Evolutionary conservation across 2,888 invertebrate species (phyloP), one percentile per base, ranked within the genome.

Genomic region (Tetrapedia diversipes): DNA sequence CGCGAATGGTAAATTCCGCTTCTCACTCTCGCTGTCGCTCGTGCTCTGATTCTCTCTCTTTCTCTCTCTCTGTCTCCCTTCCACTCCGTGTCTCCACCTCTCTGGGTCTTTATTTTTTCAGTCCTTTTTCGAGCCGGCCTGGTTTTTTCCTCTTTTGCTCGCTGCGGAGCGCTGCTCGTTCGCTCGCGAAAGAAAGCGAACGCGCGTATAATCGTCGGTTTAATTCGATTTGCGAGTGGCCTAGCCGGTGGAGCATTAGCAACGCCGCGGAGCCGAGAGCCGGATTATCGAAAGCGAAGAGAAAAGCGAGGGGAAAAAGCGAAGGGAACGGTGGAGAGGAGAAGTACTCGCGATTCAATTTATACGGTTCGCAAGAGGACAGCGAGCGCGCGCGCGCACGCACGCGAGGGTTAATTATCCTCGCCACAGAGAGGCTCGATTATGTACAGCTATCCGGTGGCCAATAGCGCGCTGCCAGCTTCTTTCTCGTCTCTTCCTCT

Each of bases 361-460:
- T 84, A 72, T 67, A 68, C 70, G 73, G 72, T 66, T 69, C 69
- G 78, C 68, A 29, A 54, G 67, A 67, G 68, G 63, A 64, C 61
- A 49, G 53, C 53, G n/a, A n/a, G n/a, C n/a, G n/a, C n/a, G n/a
- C n/a, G n/a, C n/a, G n/a, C n/a, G n/a, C n/a, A n/a, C n/a, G 39
- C n/a, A 19, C 56, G 47, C 29, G 34, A 57, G 60, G 69, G 79
- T 84, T 80, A 84, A 84, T 82, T 84, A 84, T 75, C 73, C 67
- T 59, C 47, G 75, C 79, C 82, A 56, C 77, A 69, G 76, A 82
- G 80, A 59, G 74, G 76, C 76, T 81, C 75, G 79, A 84, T 81
- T 84, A 84, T 70, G 67, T 72, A 66, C 66, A 64, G 67, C 70
- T 75, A 80, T 77, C 78, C 72, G 60, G 66, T 77, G 69, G 67